Percentiles rank a stretch among this genome's conserved stretches.
These are phyloP conservation scores for Pantherophis vulpinus DNA, from an alignment of 2,797 vertebrate species.

Conservation along the genomic window DNA sequence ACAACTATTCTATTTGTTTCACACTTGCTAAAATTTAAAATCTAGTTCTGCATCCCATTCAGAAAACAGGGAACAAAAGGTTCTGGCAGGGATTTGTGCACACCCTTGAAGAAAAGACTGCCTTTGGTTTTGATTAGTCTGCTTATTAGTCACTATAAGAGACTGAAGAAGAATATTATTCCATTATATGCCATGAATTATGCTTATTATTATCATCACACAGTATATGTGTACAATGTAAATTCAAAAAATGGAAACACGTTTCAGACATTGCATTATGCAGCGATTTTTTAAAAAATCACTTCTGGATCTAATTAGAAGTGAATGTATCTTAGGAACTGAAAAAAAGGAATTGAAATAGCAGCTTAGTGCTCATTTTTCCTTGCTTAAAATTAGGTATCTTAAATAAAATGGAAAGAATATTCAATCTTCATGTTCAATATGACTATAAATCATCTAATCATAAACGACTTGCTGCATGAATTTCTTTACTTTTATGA, in stretches of 20 bases:
- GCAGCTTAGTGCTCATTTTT: neutral
- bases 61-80: neutral
- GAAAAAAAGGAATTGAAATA: neutral
- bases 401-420: neutral
- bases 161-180: neutral
- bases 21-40: neutral
- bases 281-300: neutral
- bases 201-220: neutral
- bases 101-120: neutral
- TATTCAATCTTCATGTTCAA: neutral
- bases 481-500: neutral
- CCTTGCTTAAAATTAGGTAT: neutral
- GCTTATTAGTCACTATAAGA: neutral
- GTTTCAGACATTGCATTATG: neutral
- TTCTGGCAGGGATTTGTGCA: neutral
- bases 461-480: neutral
- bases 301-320: neutral
- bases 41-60: neutral
- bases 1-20: neutral
- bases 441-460: slow-evolving; percentile 6
- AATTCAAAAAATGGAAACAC: neutral
- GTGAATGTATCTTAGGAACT: neutral
- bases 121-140: too few relatives aligned
- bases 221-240: neutral
- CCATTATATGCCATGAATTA: neutral